Evolutionary conservation across 2,113 vertebrate species (phyloP).

Genomic region (Capreolus pygargus): DNA sequence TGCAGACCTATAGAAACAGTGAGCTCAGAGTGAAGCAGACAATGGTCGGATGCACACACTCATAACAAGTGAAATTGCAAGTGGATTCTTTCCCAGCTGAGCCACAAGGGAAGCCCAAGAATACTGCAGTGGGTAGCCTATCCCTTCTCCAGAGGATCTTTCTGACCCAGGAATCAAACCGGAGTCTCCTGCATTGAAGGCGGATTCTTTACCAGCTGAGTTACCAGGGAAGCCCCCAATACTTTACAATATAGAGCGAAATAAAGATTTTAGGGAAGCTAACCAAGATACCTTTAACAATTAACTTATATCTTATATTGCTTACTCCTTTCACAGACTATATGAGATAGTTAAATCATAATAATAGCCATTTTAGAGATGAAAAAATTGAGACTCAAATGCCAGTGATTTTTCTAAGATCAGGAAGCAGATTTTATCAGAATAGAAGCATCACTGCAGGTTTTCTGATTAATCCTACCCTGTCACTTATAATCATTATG

Average conservation of each 20-base stretch:
- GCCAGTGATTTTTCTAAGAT: not conserved
- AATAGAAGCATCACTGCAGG: not conserved
- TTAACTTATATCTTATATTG: not conserved
- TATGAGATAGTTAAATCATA: not conserved
- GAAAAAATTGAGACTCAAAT: not conserved
- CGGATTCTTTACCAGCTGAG: not conserved
- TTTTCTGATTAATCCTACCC: not conserved
- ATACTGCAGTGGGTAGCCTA: not conserved
- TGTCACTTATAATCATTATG: not conserved
- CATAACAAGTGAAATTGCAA: not conserved
- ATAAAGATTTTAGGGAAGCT: not conserved
- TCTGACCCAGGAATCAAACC: not conserved
- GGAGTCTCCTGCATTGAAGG: not conserved
- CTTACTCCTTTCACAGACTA: not conserved
- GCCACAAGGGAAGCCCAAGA: not conserved
- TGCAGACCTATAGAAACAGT: not conserved
- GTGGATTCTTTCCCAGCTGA: accelerated
- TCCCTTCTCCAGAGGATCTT: not conserved
- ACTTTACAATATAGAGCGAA: not conserved
- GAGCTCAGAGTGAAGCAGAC: not conserved
- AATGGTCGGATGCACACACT: not conserved
- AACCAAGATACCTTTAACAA: not conserved
- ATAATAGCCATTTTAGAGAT: not conserved
- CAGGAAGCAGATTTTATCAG: not conserved
- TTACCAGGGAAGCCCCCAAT: not conserved